phyloP scores from a whole-genome alignment of 2,113 vertebrate species.

The Agapornis roseicollis region DNA sequence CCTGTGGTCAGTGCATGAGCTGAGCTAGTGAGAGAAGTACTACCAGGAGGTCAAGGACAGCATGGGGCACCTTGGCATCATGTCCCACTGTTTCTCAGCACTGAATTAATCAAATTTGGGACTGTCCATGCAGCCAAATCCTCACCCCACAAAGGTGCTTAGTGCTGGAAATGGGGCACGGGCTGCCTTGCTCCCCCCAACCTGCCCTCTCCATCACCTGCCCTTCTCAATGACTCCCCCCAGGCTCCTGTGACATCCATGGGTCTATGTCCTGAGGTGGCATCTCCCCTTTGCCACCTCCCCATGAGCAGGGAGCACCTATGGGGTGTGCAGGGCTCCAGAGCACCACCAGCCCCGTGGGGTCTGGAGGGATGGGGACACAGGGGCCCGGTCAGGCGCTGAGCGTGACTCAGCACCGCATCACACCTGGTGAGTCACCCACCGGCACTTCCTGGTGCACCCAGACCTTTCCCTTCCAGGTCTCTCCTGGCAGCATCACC shows the following conservation, averaged over 20 bases:
- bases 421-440: constrained; percentile 63
- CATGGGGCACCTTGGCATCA: neutral
- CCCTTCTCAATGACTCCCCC: neutral
- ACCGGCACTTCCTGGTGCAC: constrained; percentile 44
- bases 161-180: neutral
- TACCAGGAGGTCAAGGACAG: rapidly evolving
- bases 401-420: neutral
- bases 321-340: neutral
- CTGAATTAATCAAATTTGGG: neutral
- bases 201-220: neutral
- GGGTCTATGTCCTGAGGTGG: neutral
- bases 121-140: neutral
- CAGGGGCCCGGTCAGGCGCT: neutral
- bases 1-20: rapidly evolving
- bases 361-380: neutral
- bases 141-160: neutral
- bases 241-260: neutral
- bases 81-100: rapidly evolving
- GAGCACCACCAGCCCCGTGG: neutral
- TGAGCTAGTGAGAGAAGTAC: neutral
- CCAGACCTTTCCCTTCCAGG: constrained; percentile 18
- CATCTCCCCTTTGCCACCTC: neutral
- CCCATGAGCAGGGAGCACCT: rapidly evolving
- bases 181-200: neutral
- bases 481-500: neutral